Conservation (phyloP, 2,888 invertebrate species). For the Monochamus alternatus region DNA sequence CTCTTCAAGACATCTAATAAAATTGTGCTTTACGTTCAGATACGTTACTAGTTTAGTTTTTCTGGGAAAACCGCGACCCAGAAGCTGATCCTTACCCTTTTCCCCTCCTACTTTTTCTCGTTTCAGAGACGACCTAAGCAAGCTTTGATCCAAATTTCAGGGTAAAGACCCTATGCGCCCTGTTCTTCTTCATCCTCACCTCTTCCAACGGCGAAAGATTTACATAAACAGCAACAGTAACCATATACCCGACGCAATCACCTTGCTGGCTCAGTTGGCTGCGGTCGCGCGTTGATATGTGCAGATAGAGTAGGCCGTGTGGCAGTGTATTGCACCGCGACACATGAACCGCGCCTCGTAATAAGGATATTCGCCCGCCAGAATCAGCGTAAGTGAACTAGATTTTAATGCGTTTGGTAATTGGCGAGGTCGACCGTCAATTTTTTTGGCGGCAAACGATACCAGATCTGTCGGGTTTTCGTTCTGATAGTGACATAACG, state of each 20-base stretch:
- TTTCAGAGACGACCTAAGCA: not conserved
- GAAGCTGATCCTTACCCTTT: too few relatives aligned
- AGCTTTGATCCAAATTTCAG: not conserved
- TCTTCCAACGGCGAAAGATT: not conserved
- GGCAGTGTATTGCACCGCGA: constrained; percentile 5
- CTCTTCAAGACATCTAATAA: too few relatives aligned
- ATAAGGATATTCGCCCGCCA: constrained; percentile 23
- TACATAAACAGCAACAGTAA: constrained; percentile 17
- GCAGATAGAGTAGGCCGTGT: constrained; percentile 20
- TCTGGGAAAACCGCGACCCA: not conserved
- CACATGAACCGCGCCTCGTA: constrained; percentile 24
- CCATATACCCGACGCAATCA: constrained; percentile 4
- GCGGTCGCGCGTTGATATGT: constrained; percentile 27
- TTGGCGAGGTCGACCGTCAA: not conserved
- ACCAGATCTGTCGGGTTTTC: not conserved
- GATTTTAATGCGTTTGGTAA: not conserved
- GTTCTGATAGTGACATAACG: not conserved
- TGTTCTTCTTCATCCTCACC: not conserved
- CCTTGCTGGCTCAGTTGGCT: constrained; percentile 14
- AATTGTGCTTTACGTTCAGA: too few relatives aligned
- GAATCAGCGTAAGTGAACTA: constrained; percentile 14
- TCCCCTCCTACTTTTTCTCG: not conserved
- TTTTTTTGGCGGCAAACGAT: not conserved
- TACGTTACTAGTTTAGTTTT: not conserved
- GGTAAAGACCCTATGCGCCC: not conserved